Evolutionary conservation across 1,140 invertebrate genomes (phyloP), one percentile per base, ranked within the genome.

Genomic region (Micrasema longulum): DNA sequence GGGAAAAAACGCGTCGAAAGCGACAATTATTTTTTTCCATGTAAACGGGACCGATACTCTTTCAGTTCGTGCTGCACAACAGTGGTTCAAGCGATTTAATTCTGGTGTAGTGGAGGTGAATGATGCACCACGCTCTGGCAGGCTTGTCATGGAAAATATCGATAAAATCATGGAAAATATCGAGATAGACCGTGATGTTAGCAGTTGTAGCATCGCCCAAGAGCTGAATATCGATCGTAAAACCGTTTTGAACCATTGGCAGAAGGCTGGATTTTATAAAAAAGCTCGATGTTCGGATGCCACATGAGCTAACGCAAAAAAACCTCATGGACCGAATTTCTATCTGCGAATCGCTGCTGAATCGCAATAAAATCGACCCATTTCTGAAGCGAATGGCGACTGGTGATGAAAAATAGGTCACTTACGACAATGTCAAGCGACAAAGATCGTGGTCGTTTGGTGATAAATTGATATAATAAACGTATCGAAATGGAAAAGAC

Each of bases 151-250:
- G n/a, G 47, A 50, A 50, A 50, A 16, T 50, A 1, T 6, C 47
- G 47, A 50, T 50, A 50, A 50, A 50, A 50, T 50, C 47, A 50
- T 50, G 47, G 47, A 50, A 50, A 50, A 50, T 50, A 50, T 50
- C 47, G 47, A 50, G 47, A 50, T 16, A 50, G 2, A 50, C n/a
- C 12, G 47, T 50, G n/a, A 50, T 50, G 47, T 50, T 50, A 50
- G 47, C 47, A 50, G 47, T n/a, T n/a, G n/a, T n/a, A n/a, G n/a
- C n/a, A n/a, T n/a, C n/a, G n/a, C n/a, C n/a, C n/a, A n/a, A n/a
- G n/a, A n/a, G n/a, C n/a, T n/a, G n/a, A n/a, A n/a, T n/a, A n/a
- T n/a, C n/a, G n/a, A n/a, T n/a, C n/a, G n/a, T n/a, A n/a, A n/a
- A n/a, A n/a, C n/a, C n/a, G n/a, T n/a, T n/a, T n/a, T n/a, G n/a